Evolutionary conservation across 23 tunicate genomes (phyloP).

Genomic region (Clavelina lepadiformis): DNA sequence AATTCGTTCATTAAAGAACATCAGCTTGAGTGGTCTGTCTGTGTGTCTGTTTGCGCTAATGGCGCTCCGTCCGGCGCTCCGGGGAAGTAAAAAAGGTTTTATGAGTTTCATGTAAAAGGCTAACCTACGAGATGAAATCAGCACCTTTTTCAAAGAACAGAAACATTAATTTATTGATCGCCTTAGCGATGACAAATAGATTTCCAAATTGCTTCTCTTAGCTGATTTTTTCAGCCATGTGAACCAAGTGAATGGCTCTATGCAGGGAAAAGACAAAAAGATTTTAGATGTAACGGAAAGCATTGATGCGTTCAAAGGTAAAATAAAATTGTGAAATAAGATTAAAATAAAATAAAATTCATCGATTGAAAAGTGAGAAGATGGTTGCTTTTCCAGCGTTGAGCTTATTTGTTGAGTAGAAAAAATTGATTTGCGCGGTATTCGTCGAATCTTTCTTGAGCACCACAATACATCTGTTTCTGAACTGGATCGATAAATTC

Average conservation of each 20-base stretch:
- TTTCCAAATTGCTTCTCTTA: slow-evolving; percentile 12
- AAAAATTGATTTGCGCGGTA: no score
- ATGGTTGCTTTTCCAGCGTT: slow-evolving; percentile 9
- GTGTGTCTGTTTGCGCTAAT: slow-evolving; percentile 28
- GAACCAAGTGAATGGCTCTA: slow-evolving; percentile 30
- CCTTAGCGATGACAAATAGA: slow-evolving; percentile 16
- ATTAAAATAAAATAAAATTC: no score
- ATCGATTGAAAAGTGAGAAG: slow-evolving; percentile 26
- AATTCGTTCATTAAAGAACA: slow-evolving; percentile 17
- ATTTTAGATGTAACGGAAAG: slow-evolving; percentile 28
- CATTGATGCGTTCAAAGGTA: slow-evolving; percentile 17
- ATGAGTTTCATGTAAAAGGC: no score
- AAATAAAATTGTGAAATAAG: slow-evolving; percentile 20
- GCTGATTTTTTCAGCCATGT: slow-evolving; percentile 14
- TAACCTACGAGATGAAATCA: no score
- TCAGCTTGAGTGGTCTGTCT: slow-evolving; percentile 18
- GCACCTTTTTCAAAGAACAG: slow-evolving; percentile 22
- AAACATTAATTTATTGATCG: slow-evolving; percentile 27
- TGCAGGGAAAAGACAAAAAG: slow-evolving; percentile 32
- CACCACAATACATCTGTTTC: slow-evolving; percentile 22
- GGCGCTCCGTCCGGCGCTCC: slow-evolving; percentile 49
- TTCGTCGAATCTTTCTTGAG: no score
- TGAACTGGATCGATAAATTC: slow-evolving; percentile 35
- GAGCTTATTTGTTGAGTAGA: no score
- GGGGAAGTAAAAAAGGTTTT: no score